Conservation (phyloP, 2,113 vertebrate genomes). For the Hemichromis elongatus region DNA sequence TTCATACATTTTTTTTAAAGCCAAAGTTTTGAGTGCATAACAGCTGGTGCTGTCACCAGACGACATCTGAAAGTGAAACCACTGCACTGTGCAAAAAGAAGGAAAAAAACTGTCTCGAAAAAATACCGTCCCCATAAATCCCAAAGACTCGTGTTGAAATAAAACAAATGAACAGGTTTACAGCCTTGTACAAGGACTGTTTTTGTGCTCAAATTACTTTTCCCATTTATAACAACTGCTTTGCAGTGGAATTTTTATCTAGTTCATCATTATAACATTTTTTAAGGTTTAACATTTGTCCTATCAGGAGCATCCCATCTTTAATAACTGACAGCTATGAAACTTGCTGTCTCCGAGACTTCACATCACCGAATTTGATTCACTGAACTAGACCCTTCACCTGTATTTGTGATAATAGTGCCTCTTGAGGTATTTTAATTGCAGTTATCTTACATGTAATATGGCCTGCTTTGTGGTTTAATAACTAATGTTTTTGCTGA, state of each 20-base stretch:
- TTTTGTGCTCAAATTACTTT: neutral
- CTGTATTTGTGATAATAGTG: neutral
- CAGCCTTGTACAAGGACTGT: neutral
- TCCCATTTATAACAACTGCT: neutral
- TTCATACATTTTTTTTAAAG: neutral
- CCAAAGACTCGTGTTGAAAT: neutral
- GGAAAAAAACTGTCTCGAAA: neutral
- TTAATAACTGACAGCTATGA: neutral
- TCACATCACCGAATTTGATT: neutral
- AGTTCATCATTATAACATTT: accelerated
- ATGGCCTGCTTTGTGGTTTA: neutral
- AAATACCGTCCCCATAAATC: neutral
- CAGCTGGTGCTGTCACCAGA: neutral
- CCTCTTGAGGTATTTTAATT: neutral
- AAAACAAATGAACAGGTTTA: neutral
- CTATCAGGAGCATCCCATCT: neutral
- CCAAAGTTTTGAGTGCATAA: neutral
- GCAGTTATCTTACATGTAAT: neutral
- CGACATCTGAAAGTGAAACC: neutral
- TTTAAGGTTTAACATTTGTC: neutral
- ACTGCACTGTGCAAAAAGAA: neutral
- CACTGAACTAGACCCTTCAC: neutral
- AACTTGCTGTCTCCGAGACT: neutral
- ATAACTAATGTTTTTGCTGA: neutral
- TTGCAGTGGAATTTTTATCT: neutral